Conservation (phyloP, 2,888 invertebrate species). For the Chrysopilus asiliformis region DNA sequence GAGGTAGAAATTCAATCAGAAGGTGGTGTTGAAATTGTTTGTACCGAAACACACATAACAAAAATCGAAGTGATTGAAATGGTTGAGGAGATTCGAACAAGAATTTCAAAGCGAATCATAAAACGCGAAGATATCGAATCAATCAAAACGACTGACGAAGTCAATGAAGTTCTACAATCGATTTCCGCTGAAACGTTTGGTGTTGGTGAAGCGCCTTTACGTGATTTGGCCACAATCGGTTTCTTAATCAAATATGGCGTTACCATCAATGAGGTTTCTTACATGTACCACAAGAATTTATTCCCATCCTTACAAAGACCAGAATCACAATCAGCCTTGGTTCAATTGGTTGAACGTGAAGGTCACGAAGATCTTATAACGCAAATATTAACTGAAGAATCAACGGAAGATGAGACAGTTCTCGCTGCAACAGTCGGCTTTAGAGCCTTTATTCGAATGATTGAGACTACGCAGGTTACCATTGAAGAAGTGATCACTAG, state of each 20-base stretch:
- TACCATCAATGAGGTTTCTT: constrained; percentile 59
- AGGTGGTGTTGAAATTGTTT: constrained; percentile 15
- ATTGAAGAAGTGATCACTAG: constrained; percentile 74
- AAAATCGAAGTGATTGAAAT: constrained; percentile 37
- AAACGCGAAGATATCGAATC: constrained; percentile 42
- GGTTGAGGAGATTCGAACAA: constrained; percentile 35
- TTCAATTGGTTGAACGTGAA: constrained; percentile 70
- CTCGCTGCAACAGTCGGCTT: constrained; percentile 72
- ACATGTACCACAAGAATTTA: constrained; percentile 61
- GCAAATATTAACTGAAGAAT: constrained; percentile 69
- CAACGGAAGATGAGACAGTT: constrained; percentile 59
- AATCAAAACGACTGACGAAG: constrained; percentile 52
- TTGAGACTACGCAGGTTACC: constrained; percentile 63
- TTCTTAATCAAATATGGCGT: constrained; percentile 63
- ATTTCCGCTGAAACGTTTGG: constrained; percentile 68
- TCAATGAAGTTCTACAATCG: constrained; percentile 58
- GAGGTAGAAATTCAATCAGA: no score
- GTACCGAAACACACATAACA: constrained; percentile 25
- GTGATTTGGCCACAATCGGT: constrained; percentile 72
- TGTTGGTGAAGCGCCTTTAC: constrained; percentile 60
- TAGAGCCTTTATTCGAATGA: constrained; percentile 74
- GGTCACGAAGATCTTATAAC: constrained; percentile 70
- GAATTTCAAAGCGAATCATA: constrained; percentile 31
- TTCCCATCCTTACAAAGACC: constrained; percentile 69
- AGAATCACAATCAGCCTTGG: constrained; percentile 71